phyloP scores from a whole-genome alignment of 2,797 vertebrate species.

The Enteromius viviparus region DNA sequence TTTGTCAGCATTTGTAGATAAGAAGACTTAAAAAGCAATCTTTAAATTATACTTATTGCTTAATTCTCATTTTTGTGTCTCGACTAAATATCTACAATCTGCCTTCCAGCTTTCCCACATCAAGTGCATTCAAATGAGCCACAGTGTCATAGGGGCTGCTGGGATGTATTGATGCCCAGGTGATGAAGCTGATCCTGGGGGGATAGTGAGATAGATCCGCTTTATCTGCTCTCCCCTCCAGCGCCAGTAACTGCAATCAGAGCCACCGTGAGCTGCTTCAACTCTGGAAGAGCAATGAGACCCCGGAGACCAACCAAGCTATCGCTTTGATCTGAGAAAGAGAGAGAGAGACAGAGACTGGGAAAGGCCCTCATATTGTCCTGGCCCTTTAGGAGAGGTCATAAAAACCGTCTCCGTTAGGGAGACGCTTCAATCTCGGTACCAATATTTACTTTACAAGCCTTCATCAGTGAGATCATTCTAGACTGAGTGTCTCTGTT shows the following conservation, averaged over 20 bases:
- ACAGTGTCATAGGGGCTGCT: slow-evolving; percentile 42
- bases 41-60: background rate
- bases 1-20: background rate
- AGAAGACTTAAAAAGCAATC: background rate
- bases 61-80: background rate
- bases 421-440: slow-evolving; percentile 65
- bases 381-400: slow-evolving; percentile 66
- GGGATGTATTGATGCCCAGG: slow-evolving; percentile 43
- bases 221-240: slow-evolving; percentile 66
- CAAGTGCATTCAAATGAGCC: slow-evolving; percentile 50
- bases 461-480: slow-evolving; percentile 50
- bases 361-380: slow-evolving; percentile 54
- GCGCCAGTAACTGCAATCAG: slow-evolving; percentile 73
- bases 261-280: slow-evolving; percentile 69
- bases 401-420: slow-evolving; percentile 66
- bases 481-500: slow-evolving; percentile 38
- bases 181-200: slow-evolving; percentile 44
- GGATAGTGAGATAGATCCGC: slow-evolving; percentile 62
- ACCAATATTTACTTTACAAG: slow-evolving; percentile 71
- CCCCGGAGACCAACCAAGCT: slow-evolving; percentile 61
- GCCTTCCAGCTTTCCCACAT: slow-evolving; percentile 46
- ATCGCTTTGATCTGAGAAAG: slow-evolving; percentile 40
- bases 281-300: slow-evolving; percentile 71
- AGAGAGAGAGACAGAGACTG: slow-evolving; percentile 15
- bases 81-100: background rate